phyloP scores from a whole-genome alignment of 2,113 vertebrate genomes.

The Sorex fumeus region DNA sequence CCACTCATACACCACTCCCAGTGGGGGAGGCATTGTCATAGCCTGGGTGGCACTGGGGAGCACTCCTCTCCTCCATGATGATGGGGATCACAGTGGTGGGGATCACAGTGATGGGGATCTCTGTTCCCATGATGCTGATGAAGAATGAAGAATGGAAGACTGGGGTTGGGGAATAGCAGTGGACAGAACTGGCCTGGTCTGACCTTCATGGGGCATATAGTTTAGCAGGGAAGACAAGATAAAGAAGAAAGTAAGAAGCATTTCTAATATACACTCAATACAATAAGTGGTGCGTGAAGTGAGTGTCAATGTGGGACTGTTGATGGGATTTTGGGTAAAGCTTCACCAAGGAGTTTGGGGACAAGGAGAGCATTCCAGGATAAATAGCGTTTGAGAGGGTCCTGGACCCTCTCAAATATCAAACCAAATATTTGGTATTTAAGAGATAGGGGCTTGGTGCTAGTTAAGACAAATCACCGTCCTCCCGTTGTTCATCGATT shows the following conservation, averaged over 20 bases:
- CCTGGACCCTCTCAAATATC: too few relatives aligned
- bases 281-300: neutral
- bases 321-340: neutral
- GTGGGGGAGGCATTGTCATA: neutral
- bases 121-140: neutral
- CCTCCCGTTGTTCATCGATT: too few relatives aligned
- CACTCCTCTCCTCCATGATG: neutral
- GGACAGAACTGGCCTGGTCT: neutral
- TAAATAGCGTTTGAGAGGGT: neutral
- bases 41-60: too few relatives aligned
- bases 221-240: neutral
- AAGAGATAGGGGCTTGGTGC: too few relatives aligned
- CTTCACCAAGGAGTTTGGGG: neutral
- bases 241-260: neutral
- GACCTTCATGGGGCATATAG: neutral
- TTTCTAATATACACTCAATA: neutral
- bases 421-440: neutral
- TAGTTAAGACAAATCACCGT: too few relatives aligned
- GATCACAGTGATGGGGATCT: too few relatives aligned
- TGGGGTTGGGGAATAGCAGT: neutral
- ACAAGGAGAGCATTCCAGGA: neutral
- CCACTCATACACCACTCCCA: too few relatives aligned
- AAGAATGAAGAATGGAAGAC: neutral
- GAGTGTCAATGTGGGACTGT: neutral
- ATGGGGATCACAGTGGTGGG: too few relatives aligned